phyloP scores from a whole-genome alignment of 53 echinoderm and acorn worm genomes.

The Echinarachnius parma region DNA sequence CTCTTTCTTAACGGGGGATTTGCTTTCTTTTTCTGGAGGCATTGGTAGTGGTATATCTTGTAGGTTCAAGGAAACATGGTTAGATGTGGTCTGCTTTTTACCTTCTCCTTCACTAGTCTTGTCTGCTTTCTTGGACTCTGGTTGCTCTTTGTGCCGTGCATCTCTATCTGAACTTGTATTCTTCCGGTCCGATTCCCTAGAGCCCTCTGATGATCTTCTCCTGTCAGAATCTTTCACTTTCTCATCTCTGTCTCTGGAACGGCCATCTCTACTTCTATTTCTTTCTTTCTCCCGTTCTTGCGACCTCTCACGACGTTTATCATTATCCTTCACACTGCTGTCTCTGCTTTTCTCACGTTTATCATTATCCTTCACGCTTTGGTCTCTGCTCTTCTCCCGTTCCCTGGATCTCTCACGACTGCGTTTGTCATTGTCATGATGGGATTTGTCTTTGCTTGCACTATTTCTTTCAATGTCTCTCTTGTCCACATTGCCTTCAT shows the following conservation, averaged over 20 bases:
- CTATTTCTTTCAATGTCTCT: background rate
- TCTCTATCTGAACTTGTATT: background rate
- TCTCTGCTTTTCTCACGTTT: background rate
- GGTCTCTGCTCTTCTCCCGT: background rate
- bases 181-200: background rate
- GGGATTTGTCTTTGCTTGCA: background rate
- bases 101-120: slow-evolving; percentile 1
- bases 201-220: slow-evolving; percentile 1
- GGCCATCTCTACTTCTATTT: background rate
- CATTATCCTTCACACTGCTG: no score
- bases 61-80: no score
- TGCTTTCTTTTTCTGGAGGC: slow-evolving; percentile 21
- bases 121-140: background rate
- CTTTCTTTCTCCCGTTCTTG: background rate
- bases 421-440: background rate
- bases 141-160: background rate
- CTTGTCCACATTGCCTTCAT: slow-evolving; percentile 4
- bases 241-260: slow-evolving; percentile 11
- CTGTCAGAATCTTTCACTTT: background rate
- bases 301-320: background rate
- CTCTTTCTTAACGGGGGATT: slow-evolving; percentile 19
- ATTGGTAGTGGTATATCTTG: slow-evolving; percentile 29
- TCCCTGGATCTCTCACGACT: slow-evolving; percentile 21
- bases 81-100: no score
- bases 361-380: background rate